phyloP scores from a whole-genome alignment of 2,888 invertebrate species.

The Branchipolynoe longqiensis region DNA sequence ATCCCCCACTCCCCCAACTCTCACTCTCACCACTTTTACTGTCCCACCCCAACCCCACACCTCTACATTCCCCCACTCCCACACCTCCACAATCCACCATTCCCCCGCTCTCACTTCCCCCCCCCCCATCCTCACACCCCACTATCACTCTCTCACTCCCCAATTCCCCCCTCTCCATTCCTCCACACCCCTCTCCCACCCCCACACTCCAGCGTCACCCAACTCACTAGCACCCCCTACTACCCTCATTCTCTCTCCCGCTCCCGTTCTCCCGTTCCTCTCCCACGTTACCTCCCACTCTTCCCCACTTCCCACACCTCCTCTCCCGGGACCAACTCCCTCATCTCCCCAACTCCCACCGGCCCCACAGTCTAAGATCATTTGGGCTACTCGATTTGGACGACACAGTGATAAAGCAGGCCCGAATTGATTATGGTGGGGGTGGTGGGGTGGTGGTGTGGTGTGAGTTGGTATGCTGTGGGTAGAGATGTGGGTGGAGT shows the following conservation, averaged over 20 bases:
- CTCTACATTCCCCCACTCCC: neutral
- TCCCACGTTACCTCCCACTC: neutral
- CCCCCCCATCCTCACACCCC: neutral
- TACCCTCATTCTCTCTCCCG: neutral
- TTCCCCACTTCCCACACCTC: neutral
- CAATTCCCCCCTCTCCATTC: neutral
- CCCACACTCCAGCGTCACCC: neutral
- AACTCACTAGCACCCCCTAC: neutral
- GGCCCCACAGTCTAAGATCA: no score
- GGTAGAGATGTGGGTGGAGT: no score
- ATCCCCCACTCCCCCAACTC: neutral
- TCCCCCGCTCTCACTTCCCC: neutral
- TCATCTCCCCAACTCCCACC: neutral
- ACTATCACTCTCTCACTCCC: neutral
- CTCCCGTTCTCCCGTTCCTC: neutral
- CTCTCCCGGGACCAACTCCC: neutral
- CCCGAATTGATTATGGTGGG: no score
- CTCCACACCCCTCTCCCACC: neutral
- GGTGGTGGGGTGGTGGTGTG: no score
- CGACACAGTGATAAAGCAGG: no score
- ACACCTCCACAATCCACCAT: neutral
- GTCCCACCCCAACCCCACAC: neutral
- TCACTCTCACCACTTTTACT: neutral
- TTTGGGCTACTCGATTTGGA: no score
- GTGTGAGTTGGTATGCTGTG: no score